These are phyloP conservation scores for Myotis pilosus DNA, from an alignment of 2,797 vertebrate genomes.

Conservation along the genomic window DNA sequence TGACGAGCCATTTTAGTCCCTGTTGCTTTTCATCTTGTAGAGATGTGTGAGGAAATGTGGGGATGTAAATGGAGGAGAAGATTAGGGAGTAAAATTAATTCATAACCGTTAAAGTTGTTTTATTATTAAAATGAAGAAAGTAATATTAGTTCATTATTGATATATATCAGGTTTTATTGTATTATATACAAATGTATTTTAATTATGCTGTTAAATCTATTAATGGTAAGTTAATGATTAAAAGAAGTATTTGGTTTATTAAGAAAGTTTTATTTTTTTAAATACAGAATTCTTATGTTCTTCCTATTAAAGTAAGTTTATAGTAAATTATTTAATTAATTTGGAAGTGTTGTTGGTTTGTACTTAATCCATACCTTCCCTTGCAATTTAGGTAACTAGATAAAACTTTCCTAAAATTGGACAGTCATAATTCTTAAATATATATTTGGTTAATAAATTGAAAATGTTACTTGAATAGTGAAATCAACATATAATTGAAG, in stretches of 20 bases:
- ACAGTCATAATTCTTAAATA: slow-evolving; percentile 3
- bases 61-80: neutral
- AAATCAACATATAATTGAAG: slow-evolving; percentile 7
- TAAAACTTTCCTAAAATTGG: neutral
- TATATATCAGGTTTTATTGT: neutral
- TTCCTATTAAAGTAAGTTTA: slow-evolving; percentile 22
- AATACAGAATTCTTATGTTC: neutral
- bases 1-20: neutral
- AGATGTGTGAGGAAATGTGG: neutral
- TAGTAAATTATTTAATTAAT: neutral
- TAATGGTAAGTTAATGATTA: neutral
- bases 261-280: neutral
- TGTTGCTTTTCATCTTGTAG: neutral
- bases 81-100: neutral
- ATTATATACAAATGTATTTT: neutral
- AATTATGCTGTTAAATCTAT: neutral
- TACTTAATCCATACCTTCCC: neutral
- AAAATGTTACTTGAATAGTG: neutral
- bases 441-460: neutral
- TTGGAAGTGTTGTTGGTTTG: neutral
- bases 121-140: neutral
- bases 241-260: neutral
- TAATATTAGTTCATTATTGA: neutral
- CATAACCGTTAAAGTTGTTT: neutral
- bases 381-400: neutral